These are phyloP conservation scores for Leptinotarsa peninsularis DNA, from an alignment of 2,888 invertebrate genomes.

Conservation along the genomic window DNA sequence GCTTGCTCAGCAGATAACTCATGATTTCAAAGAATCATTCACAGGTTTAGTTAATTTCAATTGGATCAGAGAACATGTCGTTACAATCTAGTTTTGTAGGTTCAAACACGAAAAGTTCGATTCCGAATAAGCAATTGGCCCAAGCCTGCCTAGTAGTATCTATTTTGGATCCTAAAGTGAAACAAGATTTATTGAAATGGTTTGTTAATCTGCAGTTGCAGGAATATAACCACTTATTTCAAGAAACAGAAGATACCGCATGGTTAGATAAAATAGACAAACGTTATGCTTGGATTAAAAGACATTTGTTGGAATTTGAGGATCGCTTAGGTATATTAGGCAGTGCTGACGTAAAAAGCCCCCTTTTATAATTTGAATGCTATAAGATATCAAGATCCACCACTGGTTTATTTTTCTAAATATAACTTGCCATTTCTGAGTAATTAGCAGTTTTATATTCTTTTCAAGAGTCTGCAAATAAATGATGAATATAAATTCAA, in stretches of 20 bases:
- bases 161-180: conserved; percentile 88
- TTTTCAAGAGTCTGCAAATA: no score
- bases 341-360: no score
- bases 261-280: conserved; percentile 97
- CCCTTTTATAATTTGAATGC: no score
- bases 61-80: neutral
- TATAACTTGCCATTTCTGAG: no score
- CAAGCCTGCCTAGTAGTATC: conserved; percentile 87
- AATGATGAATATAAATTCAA: no score
- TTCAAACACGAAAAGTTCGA: conserved; percentile 68
- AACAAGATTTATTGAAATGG: conserved; percentile 89
- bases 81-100: conserved; percentile 28
- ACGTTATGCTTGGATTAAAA: conserved; percentile 95
- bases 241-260: conserved; percentile 94
- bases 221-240: conserved; percentile 95
- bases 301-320: conserved; percentile 94
- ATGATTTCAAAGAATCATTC: conserved; percentile 91
- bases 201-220: conserved; percentile 86
- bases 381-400: no score
- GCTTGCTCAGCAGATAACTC: conserved; percentile 87
- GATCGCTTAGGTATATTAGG: conserved; percentile 78
- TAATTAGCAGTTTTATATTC: no score
- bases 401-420: no score
- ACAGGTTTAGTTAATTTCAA: conserved; percentile 68
- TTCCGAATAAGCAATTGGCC: conserved; percentile 75